Base-by-base conservation (phyloP, 2,113 vertebrate genomes). In the Seriola aureovittata region DNA sequence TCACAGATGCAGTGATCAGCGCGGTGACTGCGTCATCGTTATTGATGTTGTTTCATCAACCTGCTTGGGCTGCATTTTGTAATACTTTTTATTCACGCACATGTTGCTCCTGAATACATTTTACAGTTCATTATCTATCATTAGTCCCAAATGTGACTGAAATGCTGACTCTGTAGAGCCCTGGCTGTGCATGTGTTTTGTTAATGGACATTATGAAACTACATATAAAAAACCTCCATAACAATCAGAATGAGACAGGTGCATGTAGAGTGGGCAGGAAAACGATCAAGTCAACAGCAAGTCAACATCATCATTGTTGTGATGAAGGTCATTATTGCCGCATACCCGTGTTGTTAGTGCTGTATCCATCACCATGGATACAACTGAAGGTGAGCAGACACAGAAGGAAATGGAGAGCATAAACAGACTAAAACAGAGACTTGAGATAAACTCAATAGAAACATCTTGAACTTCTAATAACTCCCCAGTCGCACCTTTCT, bases 331-430 rank as follows among this genome's bases (percentile, higher is more conserved):
- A 54, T 59, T 70, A 16, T 69, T 21, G 73, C 42, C 0, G 0
- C 59, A 57, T 19, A 60, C 58, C 10, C 54, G 54, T 63, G 36
- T 71, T 71, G 23, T n/a, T 25, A 71, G 65, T 69, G 23, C n/a
- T 0, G 1, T 69, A 7, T 17, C 4, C 4, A 3, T 71, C 48
- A 54, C 64, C 40, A 71, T 75, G 72, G 60, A 59, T 72, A 75
- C 25, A 71, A 63, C 6, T 36, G 42, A 78, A 67, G 52, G 17
- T 65, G 34, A 58, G 36, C 14, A 65, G 32, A 46, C 17, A 67
- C 11, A 55, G 2, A 69, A 8, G 65, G 59, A 42, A 38, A 17
- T 32, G 4, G 1, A 23, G 0, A 57, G 19, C 0, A 11, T 12
- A 32, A 64, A 29, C 36, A 70, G 16, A 71, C 14, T 2, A 1